A percentile compares a stretch with the other conserved stretches of the same genome.
Conservation (phyloP, 2,888 invertebrate genomes). For the Caenorhabditis panamensis region DNA sequence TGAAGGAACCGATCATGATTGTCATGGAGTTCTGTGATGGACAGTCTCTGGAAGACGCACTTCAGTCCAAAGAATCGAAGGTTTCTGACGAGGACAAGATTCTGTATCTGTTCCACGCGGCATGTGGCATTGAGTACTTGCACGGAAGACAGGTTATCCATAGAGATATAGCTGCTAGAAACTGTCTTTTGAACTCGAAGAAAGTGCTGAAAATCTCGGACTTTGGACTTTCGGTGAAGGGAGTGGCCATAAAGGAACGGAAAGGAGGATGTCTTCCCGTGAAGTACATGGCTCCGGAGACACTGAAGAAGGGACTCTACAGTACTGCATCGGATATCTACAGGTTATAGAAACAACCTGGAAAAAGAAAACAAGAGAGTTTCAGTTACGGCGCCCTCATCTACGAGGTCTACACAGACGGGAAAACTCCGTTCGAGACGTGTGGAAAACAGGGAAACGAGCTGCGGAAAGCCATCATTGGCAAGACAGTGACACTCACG, state of each 20-base stretch:
- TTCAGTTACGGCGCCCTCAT: conserved; percentile 60
- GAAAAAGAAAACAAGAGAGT: background rate
- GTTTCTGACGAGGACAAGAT: conserved; percentile 45
- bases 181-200: conserved; percentile 46
- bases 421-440: conserved; percentile 54
- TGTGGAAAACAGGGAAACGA: conserved; percentile 33
- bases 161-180: conserved; percentile 60
- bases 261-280: conserved; percentile 52
- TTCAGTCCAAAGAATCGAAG: conserved; percentile 20
- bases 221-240: conserved; percentile 67
- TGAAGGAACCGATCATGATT: conserved; percentile 69
- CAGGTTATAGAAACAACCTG: conserved; percentile 22
- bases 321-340: conserved; percentile 54
- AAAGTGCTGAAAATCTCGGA: conserved; percentile 65
- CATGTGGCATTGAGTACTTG: conserved; percentile 65
- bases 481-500: conserved; percentile 6
- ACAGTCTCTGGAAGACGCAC: conserved; percentile 45
- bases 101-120: conserved; percentile 62
- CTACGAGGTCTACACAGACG: conserved; percentile 58
- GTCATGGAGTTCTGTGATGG: conserved; percentile 67
- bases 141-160: conserved; percentile 64
- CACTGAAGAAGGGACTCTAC: conserved; percentile 49
- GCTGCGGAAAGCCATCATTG: conserved; percentile 46
- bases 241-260: conserved; percentile 45
- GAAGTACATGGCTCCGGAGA: conserved; percentile 62